Base-by-base conservation (phyloP, 2,797 vertebrate species). In the Microtus agrestis region DNA sequence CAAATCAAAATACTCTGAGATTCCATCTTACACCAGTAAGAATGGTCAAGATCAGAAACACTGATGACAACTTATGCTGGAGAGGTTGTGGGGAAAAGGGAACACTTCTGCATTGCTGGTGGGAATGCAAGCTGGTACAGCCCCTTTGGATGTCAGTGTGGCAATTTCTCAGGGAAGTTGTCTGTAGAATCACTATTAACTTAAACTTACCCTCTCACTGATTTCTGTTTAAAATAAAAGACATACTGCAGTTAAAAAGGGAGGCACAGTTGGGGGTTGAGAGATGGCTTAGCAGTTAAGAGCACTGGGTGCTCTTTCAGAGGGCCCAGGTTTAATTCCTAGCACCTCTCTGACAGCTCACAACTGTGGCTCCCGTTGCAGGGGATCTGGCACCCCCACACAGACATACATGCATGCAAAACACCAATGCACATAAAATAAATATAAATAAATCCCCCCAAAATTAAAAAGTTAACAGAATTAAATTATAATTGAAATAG, bases 171-270 rank as follows among this genome's bases (percentile, higher is more conserved):
- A 54, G 51, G 51, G 51, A 54, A 54, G 51, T 54, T 54, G 71
- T 87, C 73, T 82, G 7, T 73, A 51, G 46, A 76, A 14, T 91
- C 77, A 84, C 40, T 74, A 27, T 91, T 85, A 73, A 85, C 27
- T 74, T 14, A 63, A 88, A 17, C 17, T 76, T 71, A 46, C 43
- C 31, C 69, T 93, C 14, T 79, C 46, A 61, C 21, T 77, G 29
- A 63, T 74, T 93, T 89, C 85, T 79, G 65, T 73, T 93, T 92
- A 85, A 95, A 90, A 59, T 92, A 71, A 94, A 94, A 92, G 13
- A 8, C 15, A 79, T 21, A 76, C 43, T 76, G 34, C 13, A 65
- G 12, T 63, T 8, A 40, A 29, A 25, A 65, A 69, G 15, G 10
- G 1, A 85, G 81, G 34, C 31, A 48, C 4, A 23, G 61, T 31